Base-by-base conservation (phyloP, 2,888 invertebrate species). In the Agrenia bidenticulata region DNA sequence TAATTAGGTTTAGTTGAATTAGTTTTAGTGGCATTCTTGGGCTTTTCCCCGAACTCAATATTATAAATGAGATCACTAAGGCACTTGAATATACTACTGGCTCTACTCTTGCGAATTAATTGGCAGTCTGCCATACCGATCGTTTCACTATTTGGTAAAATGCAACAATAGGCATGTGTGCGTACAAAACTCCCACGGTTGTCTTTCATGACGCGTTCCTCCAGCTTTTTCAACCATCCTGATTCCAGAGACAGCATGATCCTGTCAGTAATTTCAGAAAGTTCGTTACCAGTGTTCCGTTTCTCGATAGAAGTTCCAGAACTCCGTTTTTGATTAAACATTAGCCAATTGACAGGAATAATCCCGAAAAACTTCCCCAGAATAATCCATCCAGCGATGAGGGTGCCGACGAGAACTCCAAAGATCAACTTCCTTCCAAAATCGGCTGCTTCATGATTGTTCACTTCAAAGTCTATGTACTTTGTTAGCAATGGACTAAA, bases 401-500 rank as follows among this genome's bases (percentile, higher is more conserved):
- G 37, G 19, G 66, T 49, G 7, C 73, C 75, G 7, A 73, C 42
- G 26, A 73, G 56, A 5, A 63, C 42, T 1, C 66, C 66, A 57
- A 70, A 67, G 1, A 67, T 55, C 1, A 69, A 50, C 49, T 60
- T 63, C 7, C 74, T 42, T 54, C 70, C 27, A n/a, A 68, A 61
- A 26, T 74, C 72, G 1, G 74, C 73, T 1, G 65, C 9, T 50
- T 76, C 75, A 37, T 73, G 69, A 42, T 76, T 61, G 39, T 74
- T 74, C 37, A 76, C 69, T 64, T 76, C 74, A 61, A 74, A 74
- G 49, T 72, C 69, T 27, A 76, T 69, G 60, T 70, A 76, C 7
- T 61, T 61, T 0, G 67, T 51, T 0, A 76, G 45, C 2, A 76
- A 27, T 1, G 58, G 42, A 42, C 60, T 69, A 32, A 76, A 73